Evolutionary conservation across 92 coral and sea anemone genomes (phyloP).

Genomic region (Micromussa lordhowensis): DNA sequence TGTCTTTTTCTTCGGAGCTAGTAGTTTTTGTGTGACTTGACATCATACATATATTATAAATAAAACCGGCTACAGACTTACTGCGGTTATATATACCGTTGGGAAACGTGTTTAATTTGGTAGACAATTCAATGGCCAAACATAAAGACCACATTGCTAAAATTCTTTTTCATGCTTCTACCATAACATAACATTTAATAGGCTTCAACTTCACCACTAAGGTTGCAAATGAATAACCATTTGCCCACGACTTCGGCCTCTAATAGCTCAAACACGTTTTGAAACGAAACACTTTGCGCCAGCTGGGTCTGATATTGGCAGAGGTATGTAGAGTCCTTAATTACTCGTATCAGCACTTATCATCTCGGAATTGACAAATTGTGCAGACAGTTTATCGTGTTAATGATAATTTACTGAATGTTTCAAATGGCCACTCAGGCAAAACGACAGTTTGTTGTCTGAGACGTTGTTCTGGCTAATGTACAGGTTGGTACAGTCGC

Average conservation of each 20-base stretch:
- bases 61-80: background rate
- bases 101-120: background rate
- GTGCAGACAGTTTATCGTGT: background rate
- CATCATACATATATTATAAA: too few relatives aligned
- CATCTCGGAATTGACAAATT: background rate
- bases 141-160: background rate
- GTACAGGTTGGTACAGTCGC: too few relatives aligned
- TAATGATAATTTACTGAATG: background rate
- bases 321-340: background rate
- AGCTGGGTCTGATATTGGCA: too few relatives aligned
- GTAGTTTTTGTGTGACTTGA: background rate
- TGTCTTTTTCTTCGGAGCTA: background rate
- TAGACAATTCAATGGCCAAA: background rate
- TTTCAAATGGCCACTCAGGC: background rate
- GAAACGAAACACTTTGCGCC: too few relatives aligned
- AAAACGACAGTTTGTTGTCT: background rate
- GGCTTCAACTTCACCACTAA: background rate
- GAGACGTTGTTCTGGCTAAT: too few relatives aligned
- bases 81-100: background rate
- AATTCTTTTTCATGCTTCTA: background rate
- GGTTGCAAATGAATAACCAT: background rate
- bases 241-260: too few relatives aligned
- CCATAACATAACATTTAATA: background rate
- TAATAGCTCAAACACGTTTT: too few relatives aligned
- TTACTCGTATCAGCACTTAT: background rate